phyloP scores from a whole-genome alignment of 2,888 invertebrate species.

The Pterobdella sp. region DNA sequence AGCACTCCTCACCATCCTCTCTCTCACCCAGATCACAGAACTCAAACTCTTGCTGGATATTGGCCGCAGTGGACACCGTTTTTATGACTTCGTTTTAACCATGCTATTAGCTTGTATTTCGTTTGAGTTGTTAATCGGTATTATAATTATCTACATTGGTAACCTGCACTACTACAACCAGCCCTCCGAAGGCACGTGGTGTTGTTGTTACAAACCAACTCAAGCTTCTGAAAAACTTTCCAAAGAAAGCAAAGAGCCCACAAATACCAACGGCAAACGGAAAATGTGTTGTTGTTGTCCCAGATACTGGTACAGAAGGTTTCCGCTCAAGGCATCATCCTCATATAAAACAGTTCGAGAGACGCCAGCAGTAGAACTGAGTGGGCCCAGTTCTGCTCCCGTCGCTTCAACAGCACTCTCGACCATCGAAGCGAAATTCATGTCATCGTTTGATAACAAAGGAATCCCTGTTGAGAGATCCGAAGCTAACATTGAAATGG shows the following conservation, averaged over 20 bases:
- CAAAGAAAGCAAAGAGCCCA: background rate
- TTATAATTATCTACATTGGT: constrained; percentile 40
- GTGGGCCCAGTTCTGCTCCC: constrained; percentile 26
- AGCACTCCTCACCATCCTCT: constrained; percentile 39
- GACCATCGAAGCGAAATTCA: constrained; percentile 29
- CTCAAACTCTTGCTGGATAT: constrained; percentile 39
- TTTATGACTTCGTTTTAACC: constrained; percentile 40
- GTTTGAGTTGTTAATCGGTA: constrained; percentile 39
- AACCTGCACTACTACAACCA: constrained; percentile 38
- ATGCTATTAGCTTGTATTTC: constrained; percentile 39
- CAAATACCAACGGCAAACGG: background rate
- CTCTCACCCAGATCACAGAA: constrained; percentile 40
- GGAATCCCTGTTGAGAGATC: constrained; percentile 33
- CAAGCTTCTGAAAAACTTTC: constrained; percentile 10
- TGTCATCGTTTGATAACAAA: constrained; percentile 33
- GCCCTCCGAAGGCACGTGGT: constrained; percentile 17
- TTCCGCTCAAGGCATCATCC: constrained; percentile 33
- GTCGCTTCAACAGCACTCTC: constrained; percentile 20
- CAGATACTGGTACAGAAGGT: constrained; percentile 30
- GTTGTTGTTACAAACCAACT: constrained; percentile 6
- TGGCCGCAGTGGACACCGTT: constrained; percentile 38
- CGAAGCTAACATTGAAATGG: constrained; percentile 37
- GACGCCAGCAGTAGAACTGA: constrained; percentile 29
- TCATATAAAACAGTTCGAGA: constrained; percentile 37
- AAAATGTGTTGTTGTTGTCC: constrained; percentile 34